A percentile compares a stretch with the other conserved stretches of the same genome.
Conservation (phyloP, 2,113 vertebrate species). For the Alethe castanea region DNA sequence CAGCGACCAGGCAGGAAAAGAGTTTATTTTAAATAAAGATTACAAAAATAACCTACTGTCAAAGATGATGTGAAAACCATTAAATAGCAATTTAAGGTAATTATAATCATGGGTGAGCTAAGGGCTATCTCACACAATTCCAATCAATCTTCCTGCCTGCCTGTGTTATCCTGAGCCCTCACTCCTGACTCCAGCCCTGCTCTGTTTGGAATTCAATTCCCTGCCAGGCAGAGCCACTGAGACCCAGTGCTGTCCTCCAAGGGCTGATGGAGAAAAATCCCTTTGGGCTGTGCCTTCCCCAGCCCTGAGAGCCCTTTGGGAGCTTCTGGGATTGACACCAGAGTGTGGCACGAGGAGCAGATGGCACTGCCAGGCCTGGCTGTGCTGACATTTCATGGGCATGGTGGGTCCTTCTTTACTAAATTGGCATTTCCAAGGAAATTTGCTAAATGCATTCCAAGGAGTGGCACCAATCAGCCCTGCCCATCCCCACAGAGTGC, state of each 20-base stretch:
- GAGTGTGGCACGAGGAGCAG: neutral
- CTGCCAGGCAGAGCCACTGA: accelerated
- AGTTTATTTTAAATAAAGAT: slow-evolving; percentile 66
- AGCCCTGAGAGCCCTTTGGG: neutral
- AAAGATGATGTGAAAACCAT: slow-evolving; percentile 67
- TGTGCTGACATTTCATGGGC: neutral
- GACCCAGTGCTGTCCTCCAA: accelerated
- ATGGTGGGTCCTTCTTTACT: neutral
- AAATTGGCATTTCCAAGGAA: neutral
- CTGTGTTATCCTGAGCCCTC: neutral
- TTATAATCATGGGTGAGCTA: slow-evolving; percentile 23
- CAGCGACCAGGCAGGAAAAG: neutral
- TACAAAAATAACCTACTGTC: slow-evolving; percentile 64
- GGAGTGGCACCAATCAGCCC: accelerated
- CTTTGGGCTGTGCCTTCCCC: neutral
- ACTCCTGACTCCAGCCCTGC: neutral
- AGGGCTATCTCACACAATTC: slow-evolving; percentile 45
- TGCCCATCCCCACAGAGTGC: neutral
- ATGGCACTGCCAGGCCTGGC: slow-evolving; percentile 3
- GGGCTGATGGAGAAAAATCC: neutral
- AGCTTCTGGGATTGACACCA: neutral
- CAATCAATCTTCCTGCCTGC: slow-evolving; percentile 49
- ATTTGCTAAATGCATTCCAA: neutral
- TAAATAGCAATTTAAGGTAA: slow-evolving; percentile 56
- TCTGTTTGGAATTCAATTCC: neutral